These are phyloP conservation scores for Sylvia atricapilla DNA, from an alignment of 2,113 vertebrate genomes.

Conservation along the genomic window DNA sequence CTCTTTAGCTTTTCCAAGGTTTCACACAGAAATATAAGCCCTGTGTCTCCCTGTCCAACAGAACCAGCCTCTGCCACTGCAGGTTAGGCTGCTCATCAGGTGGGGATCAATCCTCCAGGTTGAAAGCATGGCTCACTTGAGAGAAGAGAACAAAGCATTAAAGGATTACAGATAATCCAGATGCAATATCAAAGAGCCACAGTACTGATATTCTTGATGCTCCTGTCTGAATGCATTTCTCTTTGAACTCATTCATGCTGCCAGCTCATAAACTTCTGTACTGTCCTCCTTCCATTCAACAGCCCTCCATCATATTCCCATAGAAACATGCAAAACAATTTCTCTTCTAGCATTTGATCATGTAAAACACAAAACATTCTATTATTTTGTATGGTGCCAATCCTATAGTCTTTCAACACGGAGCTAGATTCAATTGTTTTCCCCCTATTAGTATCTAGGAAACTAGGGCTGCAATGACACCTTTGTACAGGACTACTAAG, in stretches of 20 bases:
- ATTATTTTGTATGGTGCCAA: not conserved
- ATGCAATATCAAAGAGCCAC: not conserved
- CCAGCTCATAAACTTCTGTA: not conserved
- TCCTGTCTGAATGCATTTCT: not conserved
- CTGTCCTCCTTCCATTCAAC: not conserved
- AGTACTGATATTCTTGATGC: not conserved
- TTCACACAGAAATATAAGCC: not conserved
- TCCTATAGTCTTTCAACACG: not conserved
- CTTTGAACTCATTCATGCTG: constrained; percentile 13
- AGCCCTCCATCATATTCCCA: not conserved
- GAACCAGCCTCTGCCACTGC: not conserved
- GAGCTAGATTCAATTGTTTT: not conserved
- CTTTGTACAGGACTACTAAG: not conserved
- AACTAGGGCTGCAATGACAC: not conserved
- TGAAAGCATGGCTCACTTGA: not conserved
- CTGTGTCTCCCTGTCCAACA: not conserved
- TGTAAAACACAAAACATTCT: not conserved
- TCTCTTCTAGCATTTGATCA: not conserved
- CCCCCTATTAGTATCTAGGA: not conserved
- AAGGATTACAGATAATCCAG: not conserved
- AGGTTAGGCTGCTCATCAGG: not conserved
- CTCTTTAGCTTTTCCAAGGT: not conserved
- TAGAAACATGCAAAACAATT: not conserved
- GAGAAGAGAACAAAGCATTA: not conserved
- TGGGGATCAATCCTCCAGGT: not conserved